A percentile compares a stretch with the other conserved stretches of the same genome.
These are phyloP conservation scores for Lasioglossum calceatum DNA, from an alignment of 2,888 invertebrate genomes.

Conservation along the genomic window DNA sequence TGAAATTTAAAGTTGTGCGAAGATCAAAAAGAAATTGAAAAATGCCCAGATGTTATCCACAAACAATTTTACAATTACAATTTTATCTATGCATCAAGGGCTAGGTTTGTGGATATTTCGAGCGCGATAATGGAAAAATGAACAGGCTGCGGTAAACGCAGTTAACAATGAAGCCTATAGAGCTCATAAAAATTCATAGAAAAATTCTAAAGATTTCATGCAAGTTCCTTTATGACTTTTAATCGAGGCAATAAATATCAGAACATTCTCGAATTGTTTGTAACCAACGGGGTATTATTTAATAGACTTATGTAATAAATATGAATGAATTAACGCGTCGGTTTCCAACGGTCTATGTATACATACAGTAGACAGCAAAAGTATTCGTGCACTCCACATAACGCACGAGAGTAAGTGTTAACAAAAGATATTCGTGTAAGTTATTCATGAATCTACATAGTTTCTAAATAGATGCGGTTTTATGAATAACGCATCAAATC, in stretches of 20 bases:
- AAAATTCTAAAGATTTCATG: background rate
- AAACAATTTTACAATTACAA: background rate
- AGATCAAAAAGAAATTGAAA: background rate
- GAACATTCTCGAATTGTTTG: background rate
- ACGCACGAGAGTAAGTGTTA: background rate
- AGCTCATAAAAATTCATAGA: background rate
- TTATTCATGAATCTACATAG: slow-evolving; percentile 5
- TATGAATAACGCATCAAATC: slow-evolving; percentile 5
- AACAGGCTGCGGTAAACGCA: background rate
- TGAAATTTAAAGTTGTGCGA: too few species aligned
- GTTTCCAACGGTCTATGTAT: background rate
- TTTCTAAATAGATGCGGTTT: slow-evolving; percentile 10
- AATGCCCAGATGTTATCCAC: background rate
- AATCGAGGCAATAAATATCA: background rate
- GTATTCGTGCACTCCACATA: background rate
- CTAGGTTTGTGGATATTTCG: background rate
- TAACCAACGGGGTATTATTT: background rate
- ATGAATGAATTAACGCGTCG: background rate
- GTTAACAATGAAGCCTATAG: background rate
- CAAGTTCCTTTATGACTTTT: background rate
- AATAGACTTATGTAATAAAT: background rate
- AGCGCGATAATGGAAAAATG: background rate
- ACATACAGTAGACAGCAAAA: background rate
- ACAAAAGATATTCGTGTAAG: background rate
- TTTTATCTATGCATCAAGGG: background rate